Evolutionary conservation across 2,888 invertebrate species (phyloP).

Genomic region (Meta bourneti): DNA sequence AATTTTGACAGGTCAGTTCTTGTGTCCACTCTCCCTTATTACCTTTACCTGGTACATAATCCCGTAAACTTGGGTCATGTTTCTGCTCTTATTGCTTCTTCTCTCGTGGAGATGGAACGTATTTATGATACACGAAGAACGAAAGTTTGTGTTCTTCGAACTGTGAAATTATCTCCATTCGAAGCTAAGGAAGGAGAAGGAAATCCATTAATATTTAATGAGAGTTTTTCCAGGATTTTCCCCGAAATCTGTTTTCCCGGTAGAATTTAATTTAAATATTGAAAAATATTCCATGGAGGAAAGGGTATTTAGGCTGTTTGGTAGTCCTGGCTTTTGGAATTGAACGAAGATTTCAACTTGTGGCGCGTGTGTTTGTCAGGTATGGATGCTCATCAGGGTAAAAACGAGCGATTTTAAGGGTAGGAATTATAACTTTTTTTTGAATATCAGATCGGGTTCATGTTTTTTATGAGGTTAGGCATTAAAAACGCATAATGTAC

Average conservation of each 20-base stretch:
- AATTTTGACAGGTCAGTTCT: conserved; percentile 41
- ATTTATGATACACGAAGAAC: conserved; percentile 40
- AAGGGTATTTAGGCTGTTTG: conserved; percentile 8
- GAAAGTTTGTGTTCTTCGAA: conserved; percentile 32
- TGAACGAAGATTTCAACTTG: background rate
- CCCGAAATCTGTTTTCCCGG: conserved; percentile 20
- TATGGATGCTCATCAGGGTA: background rate
- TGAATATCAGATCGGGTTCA: no score
- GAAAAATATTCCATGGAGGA: background rate
- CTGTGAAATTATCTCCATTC: conserved; percentile 56
- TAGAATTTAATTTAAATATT: conserved; percentile 43
- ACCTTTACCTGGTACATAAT: background rate
- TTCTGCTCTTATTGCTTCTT: background rate
- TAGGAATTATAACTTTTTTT: background rate
- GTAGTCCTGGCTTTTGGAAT: background rate
- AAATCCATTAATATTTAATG: conserved; percentile 30
- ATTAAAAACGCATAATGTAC: no score
- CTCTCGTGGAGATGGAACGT: conserved; percentile 9
- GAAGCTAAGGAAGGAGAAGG: background rate
- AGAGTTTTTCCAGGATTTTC: conserved; percentile 18
- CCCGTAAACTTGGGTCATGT: background rate
- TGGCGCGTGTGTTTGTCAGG: conserved; percentile 11
- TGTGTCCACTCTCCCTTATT: conserved; percentile 63
- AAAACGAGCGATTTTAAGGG: background rate
- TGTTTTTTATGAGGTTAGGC: no score